Evolutionary conservation across 2,888 invertebrate genomes (phyloP), one percentile per base, ranked within the genome.

Genomic region (Tethea ocularis): DNA sequence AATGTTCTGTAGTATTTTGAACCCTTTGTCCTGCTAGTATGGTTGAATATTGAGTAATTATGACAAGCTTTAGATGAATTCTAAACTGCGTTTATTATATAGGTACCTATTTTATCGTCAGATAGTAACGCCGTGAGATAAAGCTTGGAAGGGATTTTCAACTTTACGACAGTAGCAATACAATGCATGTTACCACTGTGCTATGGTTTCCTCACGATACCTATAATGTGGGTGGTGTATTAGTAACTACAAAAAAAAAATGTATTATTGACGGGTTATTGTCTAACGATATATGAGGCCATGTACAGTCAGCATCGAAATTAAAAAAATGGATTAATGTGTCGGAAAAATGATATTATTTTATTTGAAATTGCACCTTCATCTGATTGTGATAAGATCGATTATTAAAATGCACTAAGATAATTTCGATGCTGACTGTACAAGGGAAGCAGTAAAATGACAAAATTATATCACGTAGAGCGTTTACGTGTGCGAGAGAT

Each of bases 11-110:
- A 54, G 54, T 20, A 33, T 54, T 54, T 36, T 36, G 20, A 33
- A 54, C 20, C 33, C 33, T 29, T 29, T 29, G n/a, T 53, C 54
- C 54, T 22, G 54, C 36, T 54, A 26, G 54, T 46, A 33, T 36
- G 33, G 13, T 54, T 22, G 17, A 22, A 20, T 20, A 20, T 20
- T 17, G n/a, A 41, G 6, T 41, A 17, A 41, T 17, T 17, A 41
- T 17, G 41, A 15, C 41, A 6, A n/a, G 41, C 41, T 41, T 41
- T 41, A 7, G n/a, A 8, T 41, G 17, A 36, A 15, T 36, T 41
- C 41, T 15, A 10, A 6, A 15, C 38, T 41, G 15, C 41, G 17
- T 17, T 17, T 41, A 41, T n/a, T n/a, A 17, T 17, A 3, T 17
- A 15, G n/a, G 5, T 41, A 41, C 41, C 46, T 46, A 46, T 7